Evolutionary conservation across 2,888 invertebrate species (phyloP), one percentile per base, ranked within the genome.

Genomic region (Hyposoter dolosus): DNA sequence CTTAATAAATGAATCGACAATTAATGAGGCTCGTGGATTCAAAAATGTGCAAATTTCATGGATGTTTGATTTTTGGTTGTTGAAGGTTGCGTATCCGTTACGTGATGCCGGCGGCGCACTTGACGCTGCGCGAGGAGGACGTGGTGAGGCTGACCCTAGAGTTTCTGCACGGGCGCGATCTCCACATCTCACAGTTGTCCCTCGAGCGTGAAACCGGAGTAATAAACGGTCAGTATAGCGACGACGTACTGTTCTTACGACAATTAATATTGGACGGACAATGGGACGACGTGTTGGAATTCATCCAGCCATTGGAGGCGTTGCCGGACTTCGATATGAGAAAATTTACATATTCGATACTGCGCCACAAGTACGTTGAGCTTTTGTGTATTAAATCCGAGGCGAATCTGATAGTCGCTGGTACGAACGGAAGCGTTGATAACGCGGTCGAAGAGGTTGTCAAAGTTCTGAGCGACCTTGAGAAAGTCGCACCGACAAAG

Each of bases 211-310:
- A 99, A 95, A 98, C 99, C 0, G 99, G 99, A 74, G 97, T 98
- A 87, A 98, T 98, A 93, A 99, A 99, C 94, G 98, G 98, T 82
- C 96, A 97, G 93, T 99, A 96, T 94, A 98, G 98, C 17, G 98
- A 99, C 94, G 99, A 99, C 94, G 97, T 98, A 56, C 96, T 99
- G 69, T 99, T 99, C 94, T 95, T 99, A 28, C 96, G 99, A 23
- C 99, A 99, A 94, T 96, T 99, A 77, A 98, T 99, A 89, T 96
- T 99, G 79, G 99, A 99, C 94, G 99, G 99, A 23, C 98, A 99
- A 94, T 99, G 99, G 99, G 99, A 99, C 94, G 99, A 99, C 94
- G 99, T 98, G 0, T 95, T 99, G 85, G 99, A 99, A 93, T 99
- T 99, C 94, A 97, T 99, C 85, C 98, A 99, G 95, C 99, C 99